Conservation (phyloP, 2,888 invertebrate genomes). For the Trissolcus japonicus region DNA sequence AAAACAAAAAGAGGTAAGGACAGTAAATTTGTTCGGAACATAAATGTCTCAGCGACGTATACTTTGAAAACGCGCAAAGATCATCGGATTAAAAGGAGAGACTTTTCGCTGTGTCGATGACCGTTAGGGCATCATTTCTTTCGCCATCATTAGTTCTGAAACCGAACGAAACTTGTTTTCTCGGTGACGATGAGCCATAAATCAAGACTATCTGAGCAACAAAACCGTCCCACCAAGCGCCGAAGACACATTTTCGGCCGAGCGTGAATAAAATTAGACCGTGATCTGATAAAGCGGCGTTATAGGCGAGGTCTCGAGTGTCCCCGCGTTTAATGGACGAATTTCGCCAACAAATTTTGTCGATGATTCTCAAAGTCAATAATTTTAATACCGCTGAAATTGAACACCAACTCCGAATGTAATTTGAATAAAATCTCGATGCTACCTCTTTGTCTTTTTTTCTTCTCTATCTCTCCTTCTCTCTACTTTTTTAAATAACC, state of each 20-base stretch:
- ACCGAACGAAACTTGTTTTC: constrained; percentile 59
- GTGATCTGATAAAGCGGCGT: constrained; percentile 58
- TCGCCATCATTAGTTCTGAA: constrained; percentile 37
- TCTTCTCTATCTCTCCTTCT: too few species aligned
- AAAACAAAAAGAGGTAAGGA: constrained; percentile 23
- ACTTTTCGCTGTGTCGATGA: constrained; percentile 50
- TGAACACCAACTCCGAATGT: constrained; percentile 2
- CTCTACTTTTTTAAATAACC: constrained; percentile 8
- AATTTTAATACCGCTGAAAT: constrained; percentile 4
- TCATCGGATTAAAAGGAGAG: constrained; percentile 37
- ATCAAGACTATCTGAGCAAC: constrained; percentile 69
- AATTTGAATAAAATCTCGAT: constrained; percentile 8
- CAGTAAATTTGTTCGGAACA: constrained; percentile 39
- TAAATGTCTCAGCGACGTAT: constrained; percentile 38
- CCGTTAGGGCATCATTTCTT: constrained; percentile 53
- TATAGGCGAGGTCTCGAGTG: constrained; percentile 10
- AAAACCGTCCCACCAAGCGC: constrained; percentile 65
- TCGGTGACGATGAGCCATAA: constrained; percentile 66
- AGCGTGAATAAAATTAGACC: constrained; percentile 70
- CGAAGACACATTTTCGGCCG: constrained; percentile 59
- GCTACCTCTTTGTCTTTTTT: background rate
- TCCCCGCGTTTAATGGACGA: constrained; percentile 13
- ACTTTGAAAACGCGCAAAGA: constrained; percentile 40
- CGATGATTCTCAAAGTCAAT: constrained; percentile 5
- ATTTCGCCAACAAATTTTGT: constrained; percentile 1